Base-by-base conservation (phyloP, 1,140 invertebrate species). In the Temnothorax longispinosus region DNA sequence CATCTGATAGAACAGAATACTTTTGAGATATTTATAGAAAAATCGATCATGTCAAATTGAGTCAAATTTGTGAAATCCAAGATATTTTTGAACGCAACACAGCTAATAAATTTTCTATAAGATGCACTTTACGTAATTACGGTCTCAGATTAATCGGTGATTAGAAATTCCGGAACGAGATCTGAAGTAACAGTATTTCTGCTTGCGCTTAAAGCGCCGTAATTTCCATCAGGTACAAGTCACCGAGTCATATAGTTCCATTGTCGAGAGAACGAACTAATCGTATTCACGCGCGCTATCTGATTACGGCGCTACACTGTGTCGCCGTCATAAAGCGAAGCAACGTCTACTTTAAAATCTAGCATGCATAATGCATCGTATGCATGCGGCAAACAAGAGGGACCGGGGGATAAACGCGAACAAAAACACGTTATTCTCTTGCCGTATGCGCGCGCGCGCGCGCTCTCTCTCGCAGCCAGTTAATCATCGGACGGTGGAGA, bases 281-380 rank as follows among this genome's bases (percentile, higher is more conserved):
- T 84, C 69, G 69, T 84, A 84, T 84, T 84, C 80, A 84, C 80
- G 32, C 80, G 69, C 69, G 69, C 69, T 74, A 84, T 84, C 80
- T 84, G 80, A 84, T 84, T 84, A 84, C 80, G 47, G 65, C 38
- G 67, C 80, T 50, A 75, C 69, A 60, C 80, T 50, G 11, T 72
- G 80, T 84, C 80, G 41, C 54, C 38, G 75, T 76, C 74, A 67
- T 78, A 78, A 78, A 85, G 47, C 74, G 74, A 78, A 85, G 75
- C 74, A 35, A 78, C 50, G 75, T 85, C 82, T 85, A 78, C 82
- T 85, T 85, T 78, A 85, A 85, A 77, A 85, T 85, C 82, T 78
- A 78, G 82, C 75, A 85, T 85, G 50, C 58, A 78, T 78, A 85
- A 85, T 78, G 82, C 82, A 85, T 67, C 74, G 74, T 78, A 77